Evolutionary conservation across 1,140 invertebrate genomes (phyloP).

Genomic region (Pectinophora gossypiella): DNA sequence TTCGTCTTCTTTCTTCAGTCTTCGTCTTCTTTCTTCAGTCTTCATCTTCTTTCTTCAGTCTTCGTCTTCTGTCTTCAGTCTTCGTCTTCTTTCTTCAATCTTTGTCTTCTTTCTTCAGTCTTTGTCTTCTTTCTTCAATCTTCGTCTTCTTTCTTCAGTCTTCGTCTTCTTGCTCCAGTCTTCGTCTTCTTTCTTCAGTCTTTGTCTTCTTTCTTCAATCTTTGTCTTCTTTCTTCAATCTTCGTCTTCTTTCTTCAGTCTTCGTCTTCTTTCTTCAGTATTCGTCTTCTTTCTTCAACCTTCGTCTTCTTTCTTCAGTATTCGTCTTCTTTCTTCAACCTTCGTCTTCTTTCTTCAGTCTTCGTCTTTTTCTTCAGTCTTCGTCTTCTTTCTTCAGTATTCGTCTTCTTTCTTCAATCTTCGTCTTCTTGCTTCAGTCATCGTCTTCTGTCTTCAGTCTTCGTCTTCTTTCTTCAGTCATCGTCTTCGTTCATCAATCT

Average conservation of each 20-base stretch:
- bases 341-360: neutral
- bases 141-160: neutral
- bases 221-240: too few relatives aligned
- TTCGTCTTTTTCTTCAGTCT: neutral
- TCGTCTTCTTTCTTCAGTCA: constrained; percentile 10
- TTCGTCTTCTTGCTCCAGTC: too few relatives aligned
- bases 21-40: neutral
- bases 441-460: neutral
- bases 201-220: too few relatives aligned
- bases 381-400: constrained; percentile 7
- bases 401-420: constrained; percentile 8
- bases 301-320: neutral
- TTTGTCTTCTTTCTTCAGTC: too few relatives aligned
- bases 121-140: neutral
- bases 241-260: too few relatives aligned
- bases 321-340: constrained; percentile 3
- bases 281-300: too few relatives aligned
- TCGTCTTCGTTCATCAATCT: neutral
- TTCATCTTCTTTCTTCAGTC: too few relatives aligned
- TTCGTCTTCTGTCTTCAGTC: too few relatives aligned
- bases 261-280: too few relatives aligned
- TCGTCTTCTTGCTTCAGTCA: too few relatives aligned
- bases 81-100: too few relatives aligned
- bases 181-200: neutral
- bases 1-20: too few relatives aligned